Evolutionary conservation across 2,797 vertebrate genomes (phyloP), one percentile per base, ranked within the genome.

Genomic region (Cirrhinus molitorella): DNA sequence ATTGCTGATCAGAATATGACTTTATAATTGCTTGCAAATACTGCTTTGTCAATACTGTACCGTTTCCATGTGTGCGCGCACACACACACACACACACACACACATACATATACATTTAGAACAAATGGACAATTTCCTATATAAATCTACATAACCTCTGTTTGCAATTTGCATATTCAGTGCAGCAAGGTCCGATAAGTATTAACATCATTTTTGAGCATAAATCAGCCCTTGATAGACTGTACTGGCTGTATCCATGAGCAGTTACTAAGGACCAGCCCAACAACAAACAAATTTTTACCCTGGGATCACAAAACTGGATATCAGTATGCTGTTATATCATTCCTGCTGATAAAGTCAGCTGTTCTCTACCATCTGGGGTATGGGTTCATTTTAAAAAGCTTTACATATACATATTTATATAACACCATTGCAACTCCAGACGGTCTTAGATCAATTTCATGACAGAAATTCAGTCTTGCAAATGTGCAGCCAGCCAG

Each of bases 131-230:
- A 87, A 83, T 89, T 79, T 85, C 79, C 57, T 91, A 89, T 93
- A 89, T 92, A 94, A 93, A 94, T 84, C 86, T 85, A 83, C 87
- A 92, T 77, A 89, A 85, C 43, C 80, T 89, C 84, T 89, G 81
- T 90, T 87, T 88, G 87, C 84, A 88, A 40, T 89, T 90, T 73
- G 43, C 70, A 81, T 80, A 47, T 93, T 94, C 93, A 94, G 94
- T 94, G 94, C 92, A 94, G 93, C 92, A 90, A 83, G 86, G 85
- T 88, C 61, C 10, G 83, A 72, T 47, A 85, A 47, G 17, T 59
- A 19, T 80, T 76, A 89, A 87, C 88, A 91, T 89, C 84, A 86
- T 16, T 78, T 49, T 68, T 17, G 51, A 49, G 34, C 85, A 49
- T 66, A 59, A 59, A 47, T 77, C 84, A 83, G 87, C 78, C 77